Evolutionary conservation across 2,797 vertebrate genomes (phyloP), one percentile per base, ranked within the genome.

Genomic region (Mormyrus hasselquistii): DNA sequence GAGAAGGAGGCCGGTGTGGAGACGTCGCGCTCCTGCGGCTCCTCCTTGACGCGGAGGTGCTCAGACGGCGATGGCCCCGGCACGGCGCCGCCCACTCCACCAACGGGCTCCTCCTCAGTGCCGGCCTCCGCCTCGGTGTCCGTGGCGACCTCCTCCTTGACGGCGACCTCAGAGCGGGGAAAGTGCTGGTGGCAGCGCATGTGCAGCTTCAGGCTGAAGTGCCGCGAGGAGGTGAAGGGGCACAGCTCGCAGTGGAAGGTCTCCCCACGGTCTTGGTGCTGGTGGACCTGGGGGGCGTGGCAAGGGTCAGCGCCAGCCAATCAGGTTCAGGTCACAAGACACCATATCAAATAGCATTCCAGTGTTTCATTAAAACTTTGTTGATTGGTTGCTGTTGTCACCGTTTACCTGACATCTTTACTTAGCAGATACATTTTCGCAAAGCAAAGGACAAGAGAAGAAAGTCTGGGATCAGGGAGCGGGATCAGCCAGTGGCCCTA

Each of bases 161-260:
- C 98, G 96, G 98, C 98, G 95, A 98, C 95, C 94, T 99, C 99
- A 90, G 97, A 96, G 95, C 97, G 97, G 90, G 99, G 97, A 95
- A 99, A 99, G 96, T 99, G 99, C 94, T 99, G 99, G 94, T 99
- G 99, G 95, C 99, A 99, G 93, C 99, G 98, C 99, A 99, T 99
- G 95, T 99, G 99, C 92, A 99, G 98, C 94, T 99, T 99, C 94
- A 99, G 96, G 96, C 99, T 99, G 96, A 99, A 99, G 96, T 99
- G 99, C 93, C 99, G 98, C 29, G 99, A 99, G 86, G 99, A 99
- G 91, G 99, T 99, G 94, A 99, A 99, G 92, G 99, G 99, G 93
- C 99, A 99, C 47, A 99, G 97, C 95, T 99, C 98, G 90, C 99
- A 99, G 88, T 99, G 98, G 94, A 99, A 99, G 53, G 99, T 99